Evolutionary conservation across 2,113 vertebrate genomes (phyloP).

Genomic region (Lepus europaeus): DNA sequence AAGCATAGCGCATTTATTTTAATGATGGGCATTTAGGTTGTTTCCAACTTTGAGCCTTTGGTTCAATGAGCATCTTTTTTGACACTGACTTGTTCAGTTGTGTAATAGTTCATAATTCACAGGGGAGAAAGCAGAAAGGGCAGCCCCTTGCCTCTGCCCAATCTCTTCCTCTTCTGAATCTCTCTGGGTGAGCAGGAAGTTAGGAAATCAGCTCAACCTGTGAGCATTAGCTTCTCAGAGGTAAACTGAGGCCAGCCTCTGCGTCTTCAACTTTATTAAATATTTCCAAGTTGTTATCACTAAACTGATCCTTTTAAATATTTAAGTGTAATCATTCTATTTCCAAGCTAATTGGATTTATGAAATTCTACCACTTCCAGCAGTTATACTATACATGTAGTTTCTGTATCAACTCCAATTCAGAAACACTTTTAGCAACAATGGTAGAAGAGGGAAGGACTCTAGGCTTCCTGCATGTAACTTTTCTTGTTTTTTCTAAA

Average conservation of each 20-base stretch:
- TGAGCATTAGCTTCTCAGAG: background rate
- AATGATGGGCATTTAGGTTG: background rate
- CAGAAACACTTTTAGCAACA: background rate
- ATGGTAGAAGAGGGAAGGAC: background rate
- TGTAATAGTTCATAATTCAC: background rate
- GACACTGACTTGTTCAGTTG: background rate
- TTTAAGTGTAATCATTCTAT: background rate
- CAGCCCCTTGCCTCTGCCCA: background rate
- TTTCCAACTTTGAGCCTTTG: background rate
- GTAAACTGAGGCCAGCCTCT: background rate
- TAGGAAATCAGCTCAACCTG: background rate
- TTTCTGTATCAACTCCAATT: background rate
- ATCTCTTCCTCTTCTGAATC: background rate
- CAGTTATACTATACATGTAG: background rate
- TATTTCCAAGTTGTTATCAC: background rate
- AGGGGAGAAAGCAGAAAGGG: background rate
- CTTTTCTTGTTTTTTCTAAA: constrained; percentile 15
- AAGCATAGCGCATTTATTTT: background rate
- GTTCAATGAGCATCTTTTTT: background rate
- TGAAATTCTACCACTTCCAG: background rate
- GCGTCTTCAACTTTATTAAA: background rate
- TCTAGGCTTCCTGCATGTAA: background rate
- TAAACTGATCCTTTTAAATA: background rate
- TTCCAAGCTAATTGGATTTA: background rate
- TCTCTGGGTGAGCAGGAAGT: background rate